Conservation (phyloP, 2,113 vertebrate genomes). For the Carassius gibelio region DNA sequence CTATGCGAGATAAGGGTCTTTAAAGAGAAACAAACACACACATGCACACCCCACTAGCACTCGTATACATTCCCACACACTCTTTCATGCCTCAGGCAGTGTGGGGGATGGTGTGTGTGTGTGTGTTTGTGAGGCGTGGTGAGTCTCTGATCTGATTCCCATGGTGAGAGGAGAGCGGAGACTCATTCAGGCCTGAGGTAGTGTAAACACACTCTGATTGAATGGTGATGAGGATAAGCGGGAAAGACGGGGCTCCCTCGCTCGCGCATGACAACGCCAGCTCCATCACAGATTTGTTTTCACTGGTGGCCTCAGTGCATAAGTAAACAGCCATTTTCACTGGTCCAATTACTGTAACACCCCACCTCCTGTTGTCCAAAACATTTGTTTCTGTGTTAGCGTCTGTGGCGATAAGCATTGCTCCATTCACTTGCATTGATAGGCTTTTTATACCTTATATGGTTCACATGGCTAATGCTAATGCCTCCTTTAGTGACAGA, state of each 20-base stretch:
- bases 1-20: conserved; percentile 70
- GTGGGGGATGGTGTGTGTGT: conserved; percentile 50
- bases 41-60: conserved; percentile 22
- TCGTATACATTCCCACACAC: conserved; percentile 55
- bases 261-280: conserved; percentile 66
- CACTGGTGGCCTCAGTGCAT: conserved; percentile 64
- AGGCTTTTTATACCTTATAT: not conserved
- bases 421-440: conserved; percentile 67
- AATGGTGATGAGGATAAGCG: conserved; percentile 74
- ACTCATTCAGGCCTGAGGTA: conserved; percentile 73
- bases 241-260: conserved; percentile 54
- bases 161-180: conserved; percentile 68
- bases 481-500: not conserved
- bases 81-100: conserved; percentile 49
- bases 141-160: conserved; percentile 49
- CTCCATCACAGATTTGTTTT: conserved; percentile 68
- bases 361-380: conserved; percentile 59
- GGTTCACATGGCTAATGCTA: not conserved
- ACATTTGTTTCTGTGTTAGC: conserved; percentile 56
- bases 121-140: conserved; percentile 49
- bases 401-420: conserved; percentile 61
- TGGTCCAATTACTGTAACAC: conserved; percentile 66
- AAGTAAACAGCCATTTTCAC: conserved; percentile 68
- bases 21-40: conserved; percentile 59
- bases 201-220: conserved; percentile 81